Evolutionary conservation across 2,113 vertebrate genomes (phyloP).

Genomic region (Perca flavescens): DNA sequence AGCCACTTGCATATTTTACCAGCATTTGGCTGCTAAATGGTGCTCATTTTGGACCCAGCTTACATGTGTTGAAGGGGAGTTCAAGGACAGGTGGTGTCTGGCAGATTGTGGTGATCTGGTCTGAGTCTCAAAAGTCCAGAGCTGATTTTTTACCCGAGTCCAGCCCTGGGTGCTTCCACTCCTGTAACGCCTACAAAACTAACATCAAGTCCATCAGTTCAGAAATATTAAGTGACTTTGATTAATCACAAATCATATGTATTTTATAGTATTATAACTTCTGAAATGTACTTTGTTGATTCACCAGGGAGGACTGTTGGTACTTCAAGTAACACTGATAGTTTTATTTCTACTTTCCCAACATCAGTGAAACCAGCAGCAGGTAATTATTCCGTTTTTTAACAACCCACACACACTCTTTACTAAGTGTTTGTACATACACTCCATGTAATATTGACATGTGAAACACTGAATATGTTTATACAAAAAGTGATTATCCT

Average conservation of each 20-base stretch:
- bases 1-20: too few relatives aligned
- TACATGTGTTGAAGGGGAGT: too few relatives aligned
- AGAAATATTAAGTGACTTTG: not conserved
- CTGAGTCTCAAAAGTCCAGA: too few relatives aligned
- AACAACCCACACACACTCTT: too few relatives aligned
- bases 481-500: not conserved
- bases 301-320: not conserved
- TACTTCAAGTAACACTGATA: fast-evolving
- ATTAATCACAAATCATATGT: not conserved
- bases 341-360: not conserved
- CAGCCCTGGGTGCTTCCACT: too few relatives aligned
- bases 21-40: too few relatives aligned
- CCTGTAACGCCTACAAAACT: too few relatives aligned
- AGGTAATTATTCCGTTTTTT: not conserved
- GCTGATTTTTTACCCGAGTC: too few relatives aligned
- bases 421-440: not conserved
- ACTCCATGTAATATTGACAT: not conserved
- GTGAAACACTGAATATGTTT: not conserved
- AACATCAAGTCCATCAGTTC: too few relatives aligned
- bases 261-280: not conserved
- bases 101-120: too few relatives aligned
- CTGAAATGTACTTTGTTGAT: not conserved
- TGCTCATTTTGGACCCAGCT: too few relatives aligned
- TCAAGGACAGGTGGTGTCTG: too few relatives aligned
- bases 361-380: not conserved